A percentile compares a stretch with the other conserved stretches of the same genome.
phyloP scores from a whole-genome alignment of 2,113 vertebrate species.

The Pelusios castaneus region DNA sequence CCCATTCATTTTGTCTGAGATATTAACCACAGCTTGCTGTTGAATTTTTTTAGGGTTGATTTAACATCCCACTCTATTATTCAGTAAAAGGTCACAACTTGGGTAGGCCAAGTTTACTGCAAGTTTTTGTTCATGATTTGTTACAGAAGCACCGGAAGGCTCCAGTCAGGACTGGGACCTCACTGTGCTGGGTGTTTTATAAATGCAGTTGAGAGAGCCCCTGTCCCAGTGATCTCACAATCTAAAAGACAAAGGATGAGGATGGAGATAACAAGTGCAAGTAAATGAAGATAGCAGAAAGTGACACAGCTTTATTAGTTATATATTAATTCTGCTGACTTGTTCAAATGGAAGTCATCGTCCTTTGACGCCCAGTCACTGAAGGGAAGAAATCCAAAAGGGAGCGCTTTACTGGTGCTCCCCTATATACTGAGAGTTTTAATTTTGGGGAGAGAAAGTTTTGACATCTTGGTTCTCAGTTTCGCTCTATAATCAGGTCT shows the following conservation, averaged over 20 bases:
- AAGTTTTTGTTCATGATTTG: background rate
- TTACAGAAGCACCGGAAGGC: background rate
- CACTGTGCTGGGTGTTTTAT: background rate
- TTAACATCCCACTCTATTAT: background rate
- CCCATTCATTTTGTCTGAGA: background rate
- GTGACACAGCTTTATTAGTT: conserved; percentile 19
- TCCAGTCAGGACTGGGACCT: background rate
- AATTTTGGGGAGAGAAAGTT: conserved; percentile 39
- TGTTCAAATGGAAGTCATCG: background rate
- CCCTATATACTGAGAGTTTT: conserved; percentile 27
- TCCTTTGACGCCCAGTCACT: background rate
- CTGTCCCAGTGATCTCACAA: fast-evolving
- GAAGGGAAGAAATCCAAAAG: conserved; percentile 31
- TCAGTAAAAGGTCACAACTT: background rate
- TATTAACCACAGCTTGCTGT: background rate
- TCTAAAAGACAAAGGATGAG: background rate
- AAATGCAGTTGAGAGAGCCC: background rate
- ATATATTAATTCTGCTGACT: background rate
- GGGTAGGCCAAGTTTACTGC: background rate
- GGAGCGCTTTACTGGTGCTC: conserved; percentile 42
- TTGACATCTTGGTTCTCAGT: conserved; percentile 49
- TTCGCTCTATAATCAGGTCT: conserved; percentile 69
- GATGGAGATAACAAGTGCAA: background rate
- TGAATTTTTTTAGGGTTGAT: background rate
- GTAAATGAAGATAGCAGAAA: background rate